Conservation (phyloP, 2,113 vertebrate genomes). For the Leptobrachium ailaonicum region DNA sequence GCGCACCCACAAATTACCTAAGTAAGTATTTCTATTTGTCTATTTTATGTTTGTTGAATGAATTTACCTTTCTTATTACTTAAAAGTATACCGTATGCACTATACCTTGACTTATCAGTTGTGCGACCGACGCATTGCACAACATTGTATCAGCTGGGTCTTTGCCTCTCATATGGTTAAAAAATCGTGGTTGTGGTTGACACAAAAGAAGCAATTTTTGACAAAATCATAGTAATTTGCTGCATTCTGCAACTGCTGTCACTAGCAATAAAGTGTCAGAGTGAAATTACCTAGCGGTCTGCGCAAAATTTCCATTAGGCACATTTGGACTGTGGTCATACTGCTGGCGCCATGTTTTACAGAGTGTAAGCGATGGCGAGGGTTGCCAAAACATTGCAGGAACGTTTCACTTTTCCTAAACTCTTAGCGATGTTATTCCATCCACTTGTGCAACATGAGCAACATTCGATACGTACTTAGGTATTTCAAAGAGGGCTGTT, state of each 20-base stretch:
- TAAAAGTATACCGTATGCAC: too few species aligned
- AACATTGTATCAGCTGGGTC: too few species aligned
- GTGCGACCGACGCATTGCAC: too few species aligned
- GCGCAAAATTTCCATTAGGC: conserved; percentile 34
- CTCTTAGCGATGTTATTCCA: conserved; percentile 40
- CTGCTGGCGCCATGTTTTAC: conserved; percentile 35
- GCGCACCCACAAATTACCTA: too few species aligned
- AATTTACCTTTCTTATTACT: too few species aligned
- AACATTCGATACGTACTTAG: conserved; percentile 18
- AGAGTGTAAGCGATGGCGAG: conserved; percentile 33
- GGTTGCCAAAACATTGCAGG: conserved; percentile 26
- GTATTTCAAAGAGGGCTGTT: conserved; percentile 11
- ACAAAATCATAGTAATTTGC: conserved; percentile 16
- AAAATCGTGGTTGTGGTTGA: too few species aligned
- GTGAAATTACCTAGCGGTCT: conserved; percentile 28
- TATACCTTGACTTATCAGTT: too few species aligned
- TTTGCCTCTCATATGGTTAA: too few species aligned
- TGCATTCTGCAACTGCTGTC: conserved; percentile 28
- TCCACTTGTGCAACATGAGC: conserved; percentile 39
- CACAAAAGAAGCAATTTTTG: too few species aligned
- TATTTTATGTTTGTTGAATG: too few species aligned
- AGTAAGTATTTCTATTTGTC: too few species aligned
- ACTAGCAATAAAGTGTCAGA: conserved; percentile 40
- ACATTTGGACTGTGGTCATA: conserved; percentile 22
- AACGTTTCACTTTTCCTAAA: conserved; percentile 29